Evolutionary conservation across 1,140 invertebrate species (phyloP).

Genomic region (Pentalonia nigronervosa): DNA sequence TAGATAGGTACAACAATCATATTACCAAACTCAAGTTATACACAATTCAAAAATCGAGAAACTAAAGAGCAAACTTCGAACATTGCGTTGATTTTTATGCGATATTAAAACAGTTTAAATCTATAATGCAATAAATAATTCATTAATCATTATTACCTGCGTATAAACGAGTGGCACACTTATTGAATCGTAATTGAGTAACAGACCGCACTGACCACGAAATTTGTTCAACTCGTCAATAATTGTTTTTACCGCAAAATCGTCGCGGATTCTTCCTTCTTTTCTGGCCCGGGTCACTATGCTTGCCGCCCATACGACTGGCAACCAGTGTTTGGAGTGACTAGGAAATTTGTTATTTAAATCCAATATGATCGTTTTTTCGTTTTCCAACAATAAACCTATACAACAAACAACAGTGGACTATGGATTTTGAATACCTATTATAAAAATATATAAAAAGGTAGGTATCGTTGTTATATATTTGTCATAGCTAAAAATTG

Average conservation of each 20-base stretch:
- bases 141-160: conserved; percentile 70
- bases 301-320: conserved; percentile 90
- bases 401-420: neutral
- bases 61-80: neutral
- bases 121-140: neutral
- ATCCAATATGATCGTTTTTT: conserved; percentile 79
- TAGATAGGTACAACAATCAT: no score
- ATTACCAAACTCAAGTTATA: no score
- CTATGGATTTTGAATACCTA: neutral
- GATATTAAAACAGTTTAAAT: neutral
- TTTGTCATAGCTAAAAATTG: no score
- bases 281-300: conserved; percentile 86
- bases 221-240: conserved; percentile 91
- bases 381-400: conserved; percentile 88
- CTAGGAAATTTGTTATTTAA: conserved; percentile 84
- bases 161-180: conserved; percentile 93
- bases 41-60: no score
- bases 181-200: conserved; percentile 88
- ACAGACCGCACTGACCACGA: conserved; percentile 79
- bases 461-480: neutral
- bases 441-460: neutral
- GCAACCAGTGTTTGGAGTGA: conserved; percentile 93
- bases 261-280: conserved; percentile 90
- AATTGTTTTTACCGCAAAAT: conserved; percentile 90
- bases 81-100: neutral